Base-by-base conservation (phyloP, 2,888 invertebrate genomes). In the Stegana nigrithorax region DNA sequence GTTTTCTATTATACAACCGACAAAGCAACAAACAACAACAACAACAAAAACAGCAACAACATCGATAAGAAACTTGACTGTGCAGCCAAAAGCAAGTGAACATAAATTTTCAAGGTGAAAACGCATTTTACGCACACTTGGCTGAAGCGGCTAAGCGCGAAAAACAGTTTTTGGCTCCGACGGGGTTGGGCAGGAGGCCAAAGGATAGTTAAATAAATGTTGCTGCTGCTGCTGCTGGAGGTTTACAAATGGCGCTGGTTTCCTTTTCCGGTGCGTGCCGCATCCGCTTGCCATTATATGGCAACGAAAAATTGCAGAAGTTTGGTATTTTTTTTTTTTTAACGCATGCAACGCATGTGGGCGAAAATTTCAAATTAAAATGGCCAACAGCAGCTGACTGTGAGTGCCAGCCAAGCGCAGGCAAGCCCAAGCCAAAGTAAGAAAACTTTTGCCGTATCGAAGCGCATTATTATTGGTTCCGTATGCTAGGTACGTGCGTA, bases 221-320 rank as follows among this genome's bases (percentile, higher is more conserved):
- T n/a, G n/a, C 17, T 21, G 36, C n/a, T n/a, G n/a, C n/a, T n/a
- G n/a, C n/a, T n/a, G n/a, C n/a, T n/a, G n/a, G n/a, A n/a, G n/a
- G 21, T 3, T n/a, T 65, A 71, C 76, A 76, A 80, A 76, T 78
- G 80, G 75, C 72, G 68, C 67, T 78, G 80, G 80, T 76, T 76
- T 76, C 75, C 75, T 62, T 68, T 76, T 76, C 75, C 75, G 67
- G 72, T 57, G 17, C 36, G 53, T 55, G 32, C 17, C 21, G 36
- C 32, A 55, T 29, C 53, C 29, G 53, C n/a, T 21, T 32, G 32
- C 32, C 5, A 47, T 47, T 47, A 7, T 12, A 47, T 61, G 7
- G 26, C 8, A 69, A 64, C 42, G 29, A 51, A 60, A 66, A 67
- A 78, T 73, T 74, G 59, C 60, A 39, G 27, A 42, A 44, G 45